phyloP scores from a whole-genome alignment of 2,113 vertebrate genomes.

The Gasterosteus aculeatus region DNA sequence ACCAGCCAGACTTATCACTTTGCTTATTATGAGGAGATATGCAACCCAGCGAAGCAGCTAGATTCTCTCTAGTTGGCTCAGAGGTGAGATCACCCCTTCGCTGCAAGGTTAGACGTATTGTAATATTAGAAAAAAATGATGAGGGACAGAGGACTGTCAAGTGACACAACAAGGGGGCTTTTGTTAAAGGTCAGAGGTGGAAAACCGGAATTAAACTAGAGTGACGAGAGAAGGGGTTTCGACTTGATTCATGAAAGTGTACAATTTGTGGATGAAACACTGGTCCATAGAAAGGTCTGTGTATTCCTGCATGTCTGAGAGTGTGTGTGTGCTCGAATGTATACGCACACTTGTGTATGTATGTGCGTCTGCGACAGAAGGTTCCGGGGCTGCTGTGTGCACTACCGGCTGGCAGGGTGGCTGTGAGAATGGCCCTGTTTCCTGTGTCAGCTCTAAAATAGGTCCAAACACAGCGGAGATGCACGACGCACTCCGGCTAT shows the following conservation, averaged over 20 bases:
- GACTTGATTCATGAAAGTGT: slow-evolving; percentile 48
- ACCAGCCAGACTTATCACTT: slow-evolving; percentile 58
- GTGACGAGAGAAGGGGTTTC: slow-evolving; percentile 29
- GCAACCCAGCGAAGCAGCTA: slow-evolving; percentile 45
- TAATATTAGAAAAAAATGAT: slow-evolving; percentile 32
- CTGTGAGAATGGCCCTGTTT: slow-evolving; percentile 83
- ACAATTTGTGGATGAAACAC: slow-evolving; percentile 46
- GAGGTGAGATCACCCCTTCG: slow-evolving; percentile 22
- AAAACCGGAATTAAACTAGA: slow-evolving; percentile 27
- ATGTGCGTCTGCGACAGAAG: slow-evolving; percentile 64
- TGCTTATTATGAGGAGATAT: slow-evolving; percentile 58
- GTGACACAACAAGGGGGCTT: slow-evolving; percentile 49
- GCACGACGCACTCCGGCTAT: slow-evolving; percentile 80
- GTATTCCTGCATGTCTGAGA: slow-evolving; percentile 16
- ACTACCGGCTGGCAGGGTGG: slow-evolving; percentile 78
- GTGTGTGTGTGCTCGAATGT: slow-evolving; percentile 16
- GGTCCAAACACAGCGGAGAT: slow-evolving; percentile 83
- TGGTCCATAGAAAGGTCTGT: slow-evolving; percentile 54
- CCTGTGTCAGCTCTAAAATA: slow-evolving; percentile 84
- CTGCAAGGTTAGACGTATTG: slow-evolving; percentile 34
- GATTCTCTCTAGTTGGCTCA: slow-evolving; percentile 31
- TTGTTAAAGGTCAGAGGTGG: slow-evolving; percentile 31
- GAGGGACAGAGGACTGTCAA: slow-evolving; percentile 26
- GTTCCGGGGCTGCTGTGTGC: slow-evolving; percentile 78
- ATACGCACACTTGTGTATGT: slow-evolving; percentile 13